Conservation (phyloP, 1,140 invertebrate species). For the Heliconius melpomene region DNA sequence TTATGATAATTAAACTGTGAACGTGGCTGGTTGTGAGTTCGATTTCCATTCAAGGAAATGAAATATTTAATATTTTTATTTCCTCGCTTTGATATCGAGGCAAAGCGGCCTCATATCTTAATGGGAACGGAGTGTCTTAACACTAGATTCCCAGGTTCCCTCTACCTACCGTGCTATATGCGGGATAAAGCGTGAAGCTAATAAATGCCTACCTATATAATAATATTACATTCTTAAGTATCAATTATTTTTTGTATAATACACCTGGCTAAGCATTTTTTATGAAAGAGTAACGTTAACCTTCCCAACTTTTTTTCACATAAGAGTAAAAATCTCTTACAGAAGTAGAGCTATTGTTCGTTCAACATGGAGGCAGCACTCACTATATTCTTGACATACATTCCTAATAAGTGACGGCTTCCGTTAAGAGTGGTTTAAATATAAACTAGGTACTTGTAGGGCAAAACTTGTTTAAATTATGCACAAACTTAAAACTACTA, state of each 20-base stretch:
- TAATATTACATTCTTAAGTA: background rate
- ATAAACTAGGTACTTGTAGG: slow-evolving; percentile 11
- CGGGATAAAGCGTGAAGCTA: background rate
- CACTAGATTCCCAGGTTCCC: background rate
- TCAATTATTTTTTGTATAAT: background rate
- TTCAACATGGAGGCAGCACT: slow-evolving; percentile 17
- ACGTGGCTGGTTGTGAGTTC: no score
- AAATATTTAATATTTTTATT: no score
- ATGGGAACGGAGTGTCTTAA: background rate
- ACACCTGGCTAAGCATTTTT: background rate
- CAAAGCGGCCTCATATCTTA: no score
- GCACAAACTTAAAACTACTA: no score
- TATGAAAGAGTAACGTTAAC: background rate
- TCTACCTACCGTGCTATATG: background rate
- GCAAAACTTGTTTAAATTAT: background rate
- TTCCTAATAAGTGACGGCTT: slow-evolving; percentile 25
- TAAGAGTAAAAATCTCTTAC: background rate
- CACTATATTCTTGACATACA: slow-evolving; percentile 26
- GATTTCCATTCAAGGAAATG: no score
- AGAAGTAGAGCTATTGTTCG: slow-evolving; percentile 14
- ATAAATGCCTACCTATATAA: background rate
- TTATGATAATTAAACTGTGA: background rate
- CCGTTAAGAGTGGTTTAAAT: slow-evolving; percentile 16
- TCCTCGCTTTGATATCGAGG: no score
- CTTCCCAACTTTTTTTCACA: slow-evolving; percentile 10